phyloP scores from a whole-genome alignment of 2,797 vertebrate genomes.

The Rachycentron canadum region DNA sequence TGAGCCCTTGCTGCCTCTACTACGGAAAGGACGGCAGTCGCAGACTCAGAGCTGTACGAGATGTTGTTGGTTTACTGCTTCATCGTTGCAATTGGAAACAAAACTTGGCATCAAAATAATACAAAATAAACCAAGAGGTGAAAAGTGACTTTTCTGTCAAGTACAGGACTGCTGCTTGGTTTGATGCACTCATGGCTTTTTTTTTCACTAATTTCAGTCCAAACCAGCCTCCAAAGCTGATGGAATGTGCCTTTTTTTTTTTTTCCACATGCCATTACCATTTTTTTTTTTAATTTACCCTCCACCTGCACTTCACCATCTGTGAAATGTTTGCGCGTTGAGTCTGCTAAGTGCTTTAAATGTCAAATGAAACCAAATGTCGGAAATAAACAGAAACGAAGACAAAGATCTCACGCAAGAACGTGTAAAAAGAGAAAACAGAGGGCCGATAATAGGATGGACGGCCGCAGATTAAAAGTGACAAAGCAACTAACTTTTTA shows the following conservation, averaged over 20 bases:
- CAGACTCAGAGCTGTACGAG: neutral
- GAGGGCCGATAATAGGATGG: neutral
- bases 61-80: neutral
- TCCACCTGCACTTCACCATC: conserved; percentile 16
- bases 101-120: neutral
- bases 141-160: neutral
- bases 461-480: neutral
- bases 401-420: neutral
- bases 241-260: conserved; percentile 2
- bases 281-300: conserved; percentile 1
- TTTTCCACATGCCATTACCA: neutral
- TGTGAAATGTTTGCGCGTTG: conserved; percentile 24
- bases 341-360: conserved; percentile 7
- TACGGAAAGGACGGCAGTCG: neutral
- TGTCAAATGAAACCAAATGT: conserved; percentile 4
- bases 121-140: neutral
- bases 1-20: neutral
- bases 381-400: neutral
- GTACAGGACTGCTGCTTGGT: neutral
- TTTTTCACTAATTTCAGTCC: neutral
- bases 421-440: neutral
- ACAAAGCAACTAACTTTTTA: conserved; percentile 29
- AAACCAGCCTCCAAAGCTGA: neutral
- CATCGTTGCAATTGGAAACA: neutral
- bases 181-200: neutral